phyloP scores from a whole-genome alignment of 1,140 invertebrate species.

The Monochamus saltuarius region DNA sequence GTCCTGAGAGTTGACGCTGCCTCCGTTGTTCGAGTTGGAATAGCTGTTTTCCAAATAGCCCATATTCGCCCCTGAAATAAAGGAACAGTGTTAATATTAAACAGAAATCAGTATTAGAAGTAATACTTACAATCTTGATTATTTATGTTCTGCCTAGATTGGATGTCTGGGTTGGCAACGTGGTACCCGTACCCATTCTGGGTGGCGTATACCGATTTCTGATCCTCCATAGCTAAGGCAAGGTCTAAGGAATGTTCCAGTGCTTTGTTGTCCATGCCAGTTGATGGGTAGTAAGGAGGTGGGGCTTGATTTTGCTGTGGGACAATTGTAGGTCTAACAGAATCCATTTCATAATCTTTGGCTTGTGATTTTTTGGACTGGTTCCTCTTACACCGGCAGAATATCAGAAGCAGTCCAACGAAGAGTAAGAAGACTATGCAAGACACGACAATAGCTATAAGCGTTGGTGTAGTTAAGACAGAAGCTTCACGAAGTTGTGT shows the following conservation, averaged over 20 bases:
- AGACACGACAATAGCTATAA: constrained; percentile 79
- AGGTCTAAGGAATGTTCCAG: constrained; percentile 83
- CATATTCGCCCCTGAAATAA: constrained; percentile 73
- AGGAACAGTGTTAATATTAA: not conserved
- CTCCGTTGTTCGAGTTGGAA: constrained; percentile 88
- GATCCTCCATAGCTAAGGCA: constrained; percentile 76
- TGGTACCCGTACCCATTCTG: constrained; percentile 85
- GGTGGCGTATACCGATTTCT: constrained; percentile 76
- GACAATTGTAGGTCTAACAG: constrained; percentile 75
- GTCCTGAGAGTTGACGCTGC: constrained; percentile 90
- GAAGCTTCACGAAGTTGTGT: constrained; percentile 77
- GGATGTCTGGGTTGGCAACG: constrained; percentile 55
- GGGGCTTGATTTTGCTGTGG: constrained; percentile 77
- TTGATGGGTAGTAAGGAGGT: constrained; percentile 79
- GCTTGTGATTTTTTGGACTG: constrained; percentile 72
- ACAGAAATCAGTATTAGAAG: not conserved
- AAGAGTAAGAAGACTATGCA: constrained; percentile 79
- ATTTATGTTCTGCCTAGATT: constrained; percentile 63
- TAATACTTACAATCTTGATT: constrained; percentile 71
- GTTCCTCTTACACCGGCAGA: constrained; percentile 82
- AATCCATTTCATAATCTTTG: constrained; percentile 89
- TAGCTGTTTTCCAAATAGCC: constrained; percentile 89
- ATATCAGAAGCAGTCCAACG: constrained; percentile 74
- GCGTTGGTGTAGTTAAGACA: constrained; percentile 70
- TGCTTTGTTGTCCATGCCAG: constrained; percentile 89